These are phyloP conservation scores for Volucella bombylans DNA, from an alignment of 2,888 invertebrate species.

Conservation along the genomic window DNA sequence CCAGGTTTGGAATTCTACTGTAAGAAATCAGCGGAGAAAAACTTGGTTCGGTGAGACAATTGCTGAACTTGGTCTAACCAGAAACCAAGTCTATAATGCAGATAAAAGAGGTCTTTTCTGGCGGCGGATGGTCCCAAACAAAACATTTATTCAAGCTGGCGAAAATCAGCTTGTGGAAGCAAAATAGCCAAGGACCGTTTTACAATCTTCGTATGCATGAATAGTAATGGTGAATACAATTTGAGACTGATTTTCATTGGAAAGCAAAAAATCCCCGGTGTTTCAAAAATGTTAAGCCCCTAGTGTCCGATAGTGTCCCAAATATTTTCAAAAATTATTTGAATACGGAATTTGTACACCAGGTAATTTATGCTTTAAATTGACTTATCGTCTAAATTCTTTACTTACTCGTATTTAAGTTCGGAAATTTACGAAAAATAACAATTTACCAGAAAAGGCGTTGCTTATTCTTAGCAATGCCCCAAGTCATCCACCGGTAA, in stretches of 20 bases:
- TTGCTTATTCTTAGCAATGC: no score
- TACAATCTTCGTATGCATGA: neutral
- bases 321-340: neutral
- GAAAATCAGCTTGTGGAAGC: neutral
- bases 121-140: no score
- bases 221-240: neutral
- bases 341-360: no score
- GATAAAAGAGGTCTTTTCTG: no score
- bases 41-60: neutral
- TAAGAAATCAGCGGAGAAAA: neutral
- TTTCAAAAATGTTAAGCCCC: neutral
- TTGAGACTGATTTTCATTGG: neutral
- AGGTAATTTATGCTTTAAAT: no score
- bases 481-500: accelerated
- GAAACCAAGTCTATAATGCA: no score
- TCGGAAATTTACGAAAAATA: no score
- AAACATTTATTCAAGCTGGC: neutral
- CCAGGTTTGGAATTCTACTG: neutral
- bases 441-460: no score
- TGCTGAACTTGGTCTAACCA: neutral
- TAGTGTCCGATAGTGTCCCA: neutral
- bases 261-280: neutral
- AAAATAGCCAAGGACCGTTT: neutral
- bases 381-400: no score
- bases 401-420: no score